These are phyloP conservation scores for Platycheirus rosarum DNA, from an alignment of 2,888 invertebrate genomes.

Conservation along the genomic window DNA sequence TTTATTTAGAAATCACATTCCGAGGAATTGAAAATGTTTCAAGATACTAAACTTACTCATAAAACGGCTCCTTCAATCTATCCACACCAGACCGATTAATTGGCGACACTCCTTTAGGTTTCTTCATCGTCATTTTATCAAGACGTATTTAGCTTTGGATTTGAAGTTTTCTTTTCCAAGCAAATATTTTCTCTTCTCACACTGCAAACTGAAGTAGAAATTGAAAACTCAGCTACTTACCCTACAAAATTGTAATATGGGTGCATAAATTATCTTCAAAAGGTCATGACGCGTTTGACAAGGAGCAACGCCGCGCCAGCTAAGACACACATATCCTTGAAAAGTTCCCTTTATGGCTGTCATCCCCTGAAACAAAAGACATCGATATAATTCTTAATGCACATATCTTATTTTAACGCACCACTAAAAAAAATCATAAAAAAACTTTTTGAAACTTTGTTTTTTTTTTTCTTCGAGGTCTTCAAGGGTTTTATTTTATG, in stretches of 20 bases:
- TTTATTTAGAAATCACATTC: no score
- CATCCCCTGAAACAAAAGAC: slow-evolving; percentile 40
- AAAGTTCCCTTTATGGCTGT: slow-evolving; percentile 4
- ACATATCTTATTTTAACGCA: slow-evolving; percentile 60
- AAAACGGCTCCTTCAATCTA: no score
- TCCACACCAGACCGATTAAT: no score
- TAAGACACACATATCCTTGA: not conserved
- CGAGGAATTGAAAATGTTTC: no score
- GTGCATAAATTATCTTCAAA: slow-evolving; percentile 63
- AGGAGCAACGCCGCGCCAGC: not conserved
- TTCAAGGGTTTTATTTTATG: slow-evolving; percentile 45
- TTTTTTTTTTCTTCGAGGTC: not conserved
- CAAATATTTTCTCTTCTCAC: not conserved
- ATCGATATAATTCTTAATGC: slow-evolving; percentile 58
- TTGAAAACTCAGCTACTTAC: slow-evolving; percentile 20
- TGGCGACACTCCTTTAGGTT: no score
- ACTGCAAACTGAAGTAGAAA: not conserved
- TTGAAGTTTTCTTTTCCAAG: not conserved
- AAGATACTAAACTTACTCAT: no score
- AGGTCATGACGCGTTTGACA: slow-evolving; percentile 40
- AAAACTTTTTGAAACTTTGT: slow-evolving; percentile 45
- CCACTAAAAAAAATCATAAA: slow-evolving; percentile 19
- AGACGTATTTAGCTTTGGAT: not conserved
- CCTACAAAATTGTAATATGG: slow-evolving; percentile 14
- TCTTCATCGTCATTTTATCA: not conserved